A percentile compares a stretch with the other conserved stretches of the same genome.
Evolutionary conservation across 1,140 invertebrate species (phyloP).

Genomic region (Penaeus chinensis): DNA sequence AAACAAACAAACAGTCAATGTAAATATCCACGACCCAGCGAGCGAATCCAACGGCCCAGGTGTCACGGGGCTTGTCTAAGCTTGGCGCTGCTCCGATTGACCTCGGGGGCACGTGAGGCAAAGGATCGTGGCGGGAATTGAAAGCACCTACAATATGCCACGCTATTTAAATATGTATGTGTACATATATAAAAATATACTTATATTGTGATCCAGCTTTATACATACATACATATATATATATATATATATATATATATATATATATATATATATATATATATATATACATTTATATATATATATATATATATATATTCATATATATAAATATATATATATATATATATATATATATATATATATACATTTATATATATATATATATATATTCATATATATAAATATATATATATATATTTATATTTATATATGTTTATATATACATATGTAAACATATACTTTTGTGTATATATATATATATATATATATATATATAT

Average conservation of each 20-base stretch:
- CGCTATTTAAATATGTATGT: too few relatives aligned
- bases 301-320: slow-evolving; percentile 25
- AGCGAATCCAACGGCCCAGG: too few relatives aligned
- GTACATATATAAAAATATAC: not conserved
- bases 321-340: slow-evolving; percentile 12
- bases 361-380: not conserved
- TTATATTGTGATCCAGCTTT: not conserved
- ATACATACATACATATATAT: not conserved
- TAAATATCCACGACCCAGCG: too few relatives aligned
- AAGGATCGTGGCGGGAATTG: too few relatives aligned
- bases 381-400: slow-evolving; percentile 5
- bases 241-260: slow-evolving; percentile 28
- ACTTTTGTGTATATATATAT: too few relatives aligned
- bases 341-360: slow-evolving; percentile 3
- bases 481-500: too few relatives aligned
- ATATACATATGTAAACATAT: too few relatives aligned
- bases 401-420: slow-evolving; percentile 4
- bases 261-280: slow-evolving; percentile 5
- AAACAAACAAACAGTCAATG: too few relatives aligned
- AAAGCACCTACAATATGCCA: too few relatives aligned
- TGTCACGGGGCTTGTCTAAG: too few relatives aligned
- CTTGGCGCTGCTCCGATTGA: too few relatives aligned
- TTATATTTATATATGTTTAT: not conserved
- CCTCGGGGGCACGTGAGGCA: too few relatives aligned
- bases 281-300: slow-evolving; percentile 20